Evolutionary conservation across 2,797 vertebrate genomes (phyloP).

Genomic region (Octomys mimax): DNA sequence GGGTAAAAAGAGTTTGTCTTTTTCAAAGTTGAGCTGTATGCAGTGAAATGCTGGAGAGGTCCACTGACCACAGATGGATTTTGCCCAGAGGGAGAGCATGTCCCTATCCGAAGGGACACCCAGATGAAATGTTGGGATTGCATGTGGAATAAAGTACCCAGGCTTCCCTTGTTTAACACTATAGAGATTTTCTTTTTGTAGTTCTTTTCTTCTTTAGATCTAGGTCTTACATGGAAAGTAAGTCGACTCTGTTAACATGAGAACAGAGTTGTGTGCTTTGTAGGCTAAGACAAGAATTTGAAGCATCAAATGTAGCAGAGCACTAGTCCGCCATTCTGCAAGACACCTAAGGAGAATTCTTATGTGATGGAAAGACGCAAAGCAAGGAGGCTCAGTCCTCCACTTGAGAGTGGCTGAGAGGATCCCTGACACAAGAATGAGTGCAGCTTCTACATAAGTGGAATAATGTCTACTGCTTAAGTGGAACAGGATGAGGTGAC

Average conservation of each 20-base stretch:
- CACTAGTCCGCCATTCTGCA: neutral
- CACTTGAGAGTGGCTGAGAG: neutral
- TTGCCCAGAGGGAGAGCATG: neutral
- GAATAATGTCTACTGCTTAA: constrained; percentile 11
- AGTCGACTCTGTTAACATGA: neutral
- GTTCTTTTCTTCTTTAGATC: constrained; percentile 19
- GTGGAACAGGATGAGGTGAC: neutral
- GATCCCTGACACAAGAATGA: neutral
- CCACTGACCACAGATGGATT: neutral
- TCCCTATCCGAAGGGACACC: neutral
- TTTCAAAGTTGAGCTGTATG: constrained; percentile 36
- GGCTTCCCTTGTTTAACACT: constrained; percentile 19
- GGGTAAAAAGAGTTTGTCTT: constrained; percentile 50
- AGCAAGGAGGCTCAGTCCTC: neutral
- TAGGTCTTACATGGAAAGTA: constrained; percentile 19
- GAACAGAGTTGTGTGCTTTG: neutral
- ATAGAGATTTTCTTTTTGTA: neutral
- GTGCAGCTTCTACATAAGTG: neutral
- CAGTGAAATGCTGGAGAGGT: neutral
- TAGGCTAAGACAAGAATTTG: neutral
- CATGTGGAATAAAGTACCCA: neutral
- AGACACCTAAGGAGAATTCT: neutral
- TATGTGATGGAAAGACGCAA: neutral
- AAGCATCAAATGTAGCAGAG: neutral
- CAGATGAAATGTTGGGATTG: neutral